A percentile compares a stretch with the other conserved stretches of the same genome.
Evolutionary conservation across 2,888 invertebrate genomes (phyloP).

Genomic region (Cyclophora punctaria): DNA sequence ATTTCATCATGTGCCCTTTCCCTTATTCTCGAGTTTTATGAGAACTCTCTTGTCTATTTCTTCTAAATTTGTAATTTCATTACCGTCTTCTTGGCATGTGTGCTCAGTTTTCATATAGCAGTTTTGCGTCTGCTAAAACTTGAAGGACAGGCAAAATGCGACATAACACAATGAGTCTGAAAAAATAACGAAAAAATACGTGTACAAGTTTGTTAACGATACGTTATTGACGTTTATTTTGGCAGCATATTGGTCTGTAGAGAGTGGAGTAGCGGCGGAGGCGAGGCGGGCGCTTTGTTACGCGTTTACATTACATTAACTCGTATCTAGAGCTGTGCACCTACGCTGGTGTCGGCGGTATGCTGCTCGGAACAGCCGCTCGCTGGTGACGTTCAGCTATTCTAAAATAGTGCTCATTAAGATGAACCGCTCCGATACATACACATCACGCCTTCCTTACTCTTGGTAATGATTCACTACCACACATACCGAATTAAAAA

Average conservation of each 20-base stretch:
- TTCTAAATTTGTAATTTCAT: conserved; percentile 18
- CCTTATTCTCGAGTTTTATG: too few species aligned
- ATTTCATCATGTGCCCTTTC: too few species aligned
- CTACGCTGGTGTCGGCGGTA: conserved; percentile 29
- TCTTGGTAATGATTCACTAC: conserved; percentile 16
- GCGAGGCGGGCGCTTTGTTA: conserved; percentile 39
- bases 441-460: conserved; percentile 20
- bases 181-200: conserved; percentile 18
- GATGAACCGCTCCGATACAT: conserved; percentile 28
- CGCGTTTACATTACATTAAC: conserved; percentile 40
- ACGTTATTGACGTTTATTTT: conserved; percentile 50
- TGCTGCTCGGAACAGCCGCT: conserved; percentile 30
- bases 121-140: conserved; percentile 16
- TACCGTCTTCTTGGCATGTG: conserved; percentile 20
- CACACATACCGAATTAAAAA: too few species aligned
- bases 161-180: conserved; percentile 11
- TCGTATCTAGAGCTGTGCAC: conserved; percentile 33
- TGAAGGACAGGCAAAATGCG: conserved; percentile 13
- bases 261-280: conserved; percentile 23
- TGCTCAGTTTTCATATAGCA: conserved; percentile 16
- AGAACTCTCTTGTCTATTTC: conserved; percentile 10
- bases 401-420: conserved; percentile 46
- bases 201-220: conserved; percentile 30
- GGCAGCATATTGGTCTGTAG: conserved; percentile 27
- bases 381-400: conserved; percentile 37